phyloP scores from a whole-genome alignment of 2,113 vertebrate genomes.

The Ailurus styani region DNA sequence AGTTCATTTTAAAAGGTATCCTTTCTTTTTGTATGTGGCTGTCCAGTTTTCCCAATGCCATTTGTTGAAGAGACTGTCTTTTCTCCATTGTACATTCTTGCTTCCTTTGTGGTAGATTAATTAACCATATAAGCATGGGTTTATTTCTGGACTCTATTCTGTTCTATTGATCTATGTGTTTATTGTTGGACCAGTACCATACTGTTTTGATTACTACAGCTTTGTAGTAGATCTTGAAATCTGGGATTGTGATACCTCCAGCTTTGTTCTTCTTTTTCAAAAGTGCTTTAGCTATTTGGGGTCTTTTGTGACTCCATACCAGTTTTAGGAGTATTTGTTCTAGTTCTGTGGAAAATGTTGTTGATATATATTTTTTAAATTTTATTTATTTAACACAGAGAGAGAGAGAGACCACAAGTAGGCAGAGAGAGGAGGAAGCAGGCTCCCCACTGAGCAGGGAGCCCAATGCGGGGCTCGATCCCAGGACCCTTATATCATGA shows the following conservation, averaged over 20 bases:
- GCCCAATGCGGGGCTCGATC: too few species aligned
- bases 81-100: neutral
- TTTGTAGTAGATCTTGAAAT: neutral
- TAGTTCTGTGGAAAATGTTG: neutral
- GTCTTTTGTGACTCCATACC: neutral
- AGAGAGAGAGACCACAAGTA: too few species aligned
- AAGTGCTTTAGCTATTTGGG: neutral
- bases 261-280: neutral
- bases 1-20: neutral
- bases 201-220: neutral
- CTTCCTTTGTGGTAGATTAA: neutral
- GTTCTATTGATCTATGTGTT: neutral
- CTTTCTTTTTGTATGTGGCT: neutral
- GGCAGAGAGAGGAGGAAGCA: too few species aligned
- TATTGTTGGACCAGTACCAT: neutral
- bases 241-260: neutral
- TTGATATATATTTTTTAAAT: too few species aligned
- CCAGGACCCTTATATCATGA: too few species aligned
- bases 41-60: neutral
- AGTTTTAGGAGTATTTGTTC: neutral
- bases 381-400: too few species aligned
- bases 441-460: too few species aligned
- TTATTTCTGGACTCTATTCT: neutral
- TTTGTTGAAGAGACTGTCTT: neutral
- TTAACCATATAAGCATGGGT: neutral